phyloP scores from a whole-genome alignment of 2,113 vertebrate genomes.

The Hucho hucho region DNA sequence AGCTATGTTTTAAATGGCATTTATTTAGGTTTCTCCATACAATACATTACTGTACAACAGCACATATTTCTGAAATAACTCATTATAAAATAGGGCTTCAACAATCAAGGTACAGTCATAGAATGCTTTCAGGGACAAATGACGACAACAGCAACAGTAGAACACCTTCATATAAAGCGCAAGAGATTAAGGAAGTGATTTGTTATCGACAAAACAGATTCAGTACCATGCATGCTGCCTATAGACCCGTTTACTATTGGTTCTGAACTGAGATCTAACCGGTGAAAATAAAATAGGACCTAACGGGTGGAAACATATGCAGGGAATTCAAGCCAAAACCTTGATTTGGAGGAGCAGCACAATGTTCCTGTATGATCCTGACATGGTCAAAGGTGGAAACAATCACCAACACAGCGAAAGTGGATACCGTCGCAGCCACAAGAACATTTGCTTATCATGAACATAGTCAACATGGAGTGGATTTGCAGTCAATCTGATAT shows the following conservation, averaged over 20 bases:
- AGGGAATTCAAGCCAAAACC: too few species aligned
- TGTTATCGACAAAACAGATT: constrained; percentile 53
- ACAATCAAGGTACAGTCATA: constrained; percentile 78
- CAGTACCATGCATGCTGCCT: constrained; percentile 60
- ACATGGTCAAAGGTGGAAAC: constrained; percentile 30
- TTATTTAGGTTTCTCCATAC: constrained; percentile 79
- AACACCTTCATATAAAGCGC: constrained; percentile 70
- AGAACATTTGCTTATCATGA: constrained; percentile 57
- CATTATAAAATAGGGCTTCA: constrained; percentile 79
- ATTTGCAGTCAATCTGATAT: constrained; percentile 39
- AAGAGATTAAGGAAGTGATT: constrained; percentile 60
- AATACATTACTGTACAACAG: constrained; percentile 75
- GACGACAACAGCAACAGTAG: constrained; percentile 58
- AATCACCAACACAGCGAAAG: constrained; percentile 57
- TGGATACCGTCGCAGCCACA: constrained; percentile 70
- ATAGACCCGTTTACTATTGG: constrained; percentile 54
- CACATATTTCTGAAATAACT: constrained; percentile 76
- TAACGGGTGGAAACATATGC: constrained; percentile 41
- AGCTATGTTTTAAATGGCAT: constrained; percentile 63
- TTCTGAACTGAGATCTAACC: constrained; percentile 49
- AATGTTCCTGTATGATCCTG: constrained; percentile 12
- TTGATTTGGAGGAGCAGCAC: background rate
- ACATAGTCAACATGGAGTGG: constrained; percentile 51
- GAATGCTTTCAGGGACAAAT: constrained; percentile 72
- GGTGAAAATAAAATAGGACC: constrained; percentile 31